Conservation (phyloP, 2,888 invertebrate species). For the Argyra leucocephala region DNA sequence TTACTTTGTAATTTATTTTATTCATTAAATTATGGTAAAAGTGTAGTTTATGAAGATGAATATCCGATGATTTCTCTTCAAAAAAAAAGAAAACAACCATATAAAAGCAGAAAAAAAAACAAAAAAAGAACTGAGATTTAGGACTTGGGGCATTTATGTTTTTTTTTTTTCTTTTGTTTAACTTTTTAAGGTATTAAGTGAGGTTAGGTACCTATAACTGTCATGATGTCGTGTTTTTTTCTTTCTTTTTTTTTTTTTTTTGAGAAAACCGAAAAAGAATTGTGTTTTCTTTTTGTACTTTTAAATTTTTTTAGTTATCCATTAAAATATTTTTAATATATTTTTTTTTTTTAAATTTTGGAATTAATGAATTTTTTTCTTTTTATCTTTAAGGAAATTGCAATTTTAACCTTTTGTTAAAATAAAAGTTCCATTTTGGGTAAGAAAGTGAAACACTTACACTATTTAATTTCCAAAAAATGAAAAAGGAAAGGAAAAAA, state of each 20-base stretch:
- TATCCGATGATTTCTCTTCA: not conserved
- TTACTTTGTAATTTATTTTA: not conserved
- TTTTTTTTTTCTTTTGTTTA: not conserved
- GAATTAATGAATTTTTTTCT: not conserved
- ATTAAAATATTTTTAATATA: not conserved
- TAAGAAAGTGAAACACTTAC: not conserved
- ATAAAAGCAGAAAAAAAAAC: not conserved
- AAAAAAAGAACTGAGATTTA: not conserved
- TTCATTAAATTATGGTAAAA: not conserved
- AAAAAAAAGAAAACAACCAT: not conserved
- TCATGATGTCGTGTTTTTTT: not conserved
- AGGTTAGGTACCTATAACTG: conserved; percentile 2
- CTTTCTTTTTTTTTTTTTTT: too few species aligned
- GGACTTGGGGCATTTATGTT: not conserved
- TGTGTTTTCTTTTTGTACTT: not conserved
- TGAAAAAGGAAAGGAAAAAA: too few species aligned
- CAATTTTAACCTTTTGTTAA: not conserved
- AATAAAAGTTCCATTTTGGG: not conserved
- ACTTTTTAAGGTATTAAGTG: not conserved
- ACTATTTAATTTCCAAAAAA: not conserved
- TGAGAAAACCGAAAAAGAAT: not conserved
- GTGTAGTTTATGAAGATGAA: not conserved
- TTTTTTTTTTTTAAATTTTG: not conserved
- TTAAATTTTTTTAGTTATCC: not conserved
- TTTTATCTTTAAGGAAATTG: not conserved